phyloP scores from a whole-genome alignment of 2,797 vertebrate genomes.

The Hemibagrus guttatus region DNA sequence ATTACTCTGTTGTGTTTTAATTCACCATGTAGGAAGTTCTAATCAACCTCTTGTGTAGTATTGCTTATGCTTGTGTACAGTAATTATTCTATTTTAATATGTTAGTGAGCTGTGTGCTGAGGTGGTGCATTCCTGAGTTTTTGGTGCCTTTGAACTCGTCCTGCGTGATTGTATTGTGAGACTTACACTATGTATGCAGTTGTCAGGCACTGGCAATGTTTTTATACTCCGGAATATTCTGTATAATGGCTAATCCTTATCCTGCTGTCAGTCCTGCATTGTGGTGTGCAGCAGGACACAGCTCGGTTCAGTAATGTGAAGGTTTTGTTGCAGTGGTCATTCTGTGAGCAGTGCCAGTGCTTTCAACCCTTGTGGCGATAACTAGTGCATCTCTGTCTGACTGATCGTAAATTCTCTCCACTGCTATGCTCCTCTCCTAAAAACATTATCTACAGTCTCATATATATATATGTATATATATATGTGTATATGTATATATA shows the following conservation, averaged over 20 bases:
- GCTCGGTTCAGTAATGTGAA: constrained; percentile 63
- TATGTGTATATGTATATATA: constrained; percentile 42
- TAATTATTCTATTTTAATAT: constrained; percentile 54
- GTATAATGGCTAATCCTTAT: constrained; percentile 57
- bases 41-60: constrained; percentile 38
- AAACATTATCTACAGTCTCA: constrained; percentile 37
- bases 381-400: constrained; percentile 52
- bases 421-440: constrained; percentile 39
- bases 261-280: constrained; percentile 58
- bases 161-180: constrained; percentile 66
- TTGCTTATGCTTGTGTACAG: constrained; percentile 50
- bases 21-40: constrained; percentile 43
- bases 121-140: constrained; percentile 56
- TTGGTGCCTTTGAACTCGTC: constrained; percentile 69
- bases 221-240: constrained; percentile 61
- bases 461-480: constrained; percentile 1
- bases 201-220: constrained; percentile 54
- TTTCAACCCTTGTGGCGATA: constrained; percentile 58
- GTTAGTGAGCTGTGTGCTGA: constrained; percentile 48
- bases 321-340: constrained; percentile 60
- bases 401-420: constrained; percentile 36
- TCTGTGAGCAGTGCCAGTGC: constrained; percentile 63
- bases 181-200: constrained; percentile 71
- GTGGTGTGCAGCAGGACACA: constrained; percentile 56
- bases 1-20: constrained; percentile 48